phyloP scores from a whole-genome alignment of 2,797 vertebrate genomes.

The Gephyroberyx darwinii region DNA sequence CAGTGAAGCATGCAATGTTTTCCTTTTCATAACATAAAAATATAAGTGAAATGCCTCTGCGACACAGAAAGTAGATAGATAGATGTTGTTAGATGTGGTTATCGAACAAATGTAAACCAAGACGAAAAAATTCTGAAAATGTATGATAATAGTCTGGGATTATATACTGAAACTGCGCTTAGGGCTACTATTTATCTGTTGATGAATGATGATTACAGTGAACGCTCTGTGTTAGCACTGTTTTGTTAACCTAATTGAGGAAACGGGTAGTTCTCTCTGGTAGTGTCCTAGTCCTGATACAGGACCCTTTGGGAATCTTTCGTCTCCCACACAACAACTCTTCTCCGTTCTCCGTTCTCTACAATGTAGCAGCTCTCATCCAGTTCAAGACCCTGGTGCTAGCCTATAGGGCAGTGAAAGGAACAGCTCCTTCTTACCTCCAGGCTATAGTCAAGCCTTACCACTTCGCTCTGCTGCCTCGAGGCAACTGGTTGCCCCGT shows the following conservation, averaged over 20 bases:
- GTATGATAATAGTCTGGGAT: background rate
- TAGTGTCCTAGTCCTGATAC: too few species aligned
- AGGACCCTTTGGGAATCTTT: too few species aligned
- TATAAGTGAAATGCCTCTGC: constrained; percentile 37
- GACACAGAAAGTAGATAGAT: constrained; percentile 18
- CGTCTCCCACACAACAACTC: too few species aligned
- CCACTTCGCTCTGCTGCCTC: too few species aligned
- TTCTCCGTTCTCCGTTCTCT: too few species aligned
- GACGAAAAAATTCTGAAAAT: too few species aligned
- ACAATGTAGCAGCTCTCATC: too few species aligned
- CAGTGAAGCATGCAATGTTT: constrained; percentile 36
- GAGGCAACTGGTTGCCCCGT: too few species aligned
- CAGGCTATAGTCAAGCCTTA: too few species aligned
- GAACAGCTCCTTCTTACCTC: too few species aligned
- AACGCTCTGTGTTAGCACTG: background rate
- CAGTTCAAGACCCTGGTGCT: too few species aligned
- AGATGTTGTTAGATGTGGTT: constrained; percentile 10
- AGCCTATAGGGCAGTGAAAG: too few species aligned
- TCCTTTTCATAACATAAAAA: constrained; percentile 28
- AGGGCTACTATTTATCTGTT: background rate
- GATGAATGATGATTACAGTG: background rate
- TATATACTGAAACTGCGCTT: background rate
- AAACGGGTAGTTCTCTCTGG: background rate
- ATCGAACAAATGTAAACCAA: constrained; percentile 29
- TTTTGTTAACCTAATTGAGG: background rate